Evolutionary conservation across 2,888 invertebrate species (phyloP), one percentile per base, ranked within the genome.

Genomic region (Venusia cambrica): DNA sequence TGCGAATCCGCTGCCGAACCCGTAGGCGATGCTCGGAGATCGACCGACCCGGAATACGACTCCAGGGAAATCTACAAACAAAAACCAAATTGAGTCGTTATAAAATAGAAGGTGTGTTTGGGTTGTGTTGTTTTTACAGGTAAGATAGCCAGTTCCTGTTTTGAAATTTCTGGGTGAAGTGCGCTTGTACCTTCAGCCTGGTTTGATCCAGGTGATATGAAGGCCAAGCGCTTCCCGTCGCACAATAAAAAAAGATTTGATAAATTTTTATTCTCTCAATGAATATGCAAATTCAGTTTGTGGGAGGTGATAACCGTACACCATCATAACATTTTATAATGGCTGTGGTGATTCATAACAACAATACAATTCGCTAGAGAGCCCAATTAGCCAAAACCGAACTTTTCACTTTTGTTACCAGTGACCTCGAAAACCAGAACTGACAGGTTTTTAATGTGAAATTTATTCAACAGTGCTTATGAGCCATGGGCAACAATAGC

Each of bases 1-100:
- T 54, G 73, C 73, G 51, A 83, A 77, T 3, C 83, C 85, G 32
- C 73, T 77, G 24, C 85, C 85, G 29, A 71, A 79, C 1, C 79
- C 81, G 44, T 74, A 84, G 0, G 83, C 73, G 16, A 84, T 46
- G 43, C 62, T 72, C 1, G 85, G 85, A 1, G 73, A 60, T 12
- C 77, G 75, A 1, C 60, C 71, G 4, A 62, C 62, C n/a, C 79
- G 70, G 29, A 36, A 3, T 29, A 59, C 8, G 63, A 62, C 45
- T 1, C 59, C 63, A 3, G 74, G 64, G 15, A 58, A 10, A 5
- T 19, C 40, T 35, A 13, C 7, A 35, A 35, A 12, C n/a, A 14
- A 19, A 5, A 4, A n/a, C 7, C 8, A 24, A 27, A n/a, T n/a
- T n/a, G 2, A 7, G 10, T n/a, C n/a, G n/a, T n/a, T n/a, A n/a